Percentiles rank a stretch among this genome's conserved stretches.
These are phyloP conservation scores for Embidobia sp. DNA, from an alignment of 2,888 invertebrate species.

Conservation along the genomic window DNA sequence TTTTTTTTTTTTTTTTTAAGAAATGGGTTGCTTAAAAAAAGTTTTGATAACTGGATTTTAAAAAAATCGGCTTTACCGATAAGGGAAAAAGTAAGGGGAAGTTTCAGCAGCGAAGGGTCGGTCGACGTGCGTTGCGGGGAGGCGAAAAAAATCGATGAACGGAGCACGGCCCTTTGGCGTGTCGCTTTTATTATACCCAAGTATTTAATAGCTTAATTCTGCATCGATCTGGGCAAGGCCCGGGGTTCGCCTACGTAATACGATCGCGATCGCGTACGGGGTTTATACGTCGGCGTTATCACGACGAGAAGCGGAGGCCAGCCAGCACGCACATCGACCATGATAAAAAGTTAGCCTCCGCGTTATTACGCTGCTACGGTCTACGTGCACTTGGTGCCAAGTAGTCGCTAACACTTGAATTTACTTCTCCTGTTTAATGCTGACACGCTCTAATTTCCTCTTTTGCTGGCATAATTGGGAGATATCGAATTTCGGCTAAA, in stretches of 20 bases:
- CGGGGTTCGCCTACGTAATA: slow-evolving; percentile 59
- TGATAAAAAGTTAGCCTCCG: slow-evolving; percentile 64
- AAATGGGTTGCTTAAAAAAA: too few species aligned
- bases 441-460: slow-evolving; percentile 54
- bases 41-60: too few species aligned
- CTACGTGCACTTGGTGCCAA: slow-evolving; percentile 58
- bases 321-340: slow-evolving; percentile 60
- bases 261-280: slow-evolving; percentile 64
- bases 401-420: slow-evolving; percentile 59
- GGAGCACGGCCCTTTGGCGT: slow-evolving; percentile 57
- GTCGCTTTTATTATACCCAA: slow-evolving; percentile 64
- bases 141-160: slow-evolving; percentile 58
- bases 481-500: slow-evolving; percentile 42
- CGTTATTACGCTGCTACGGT: slow-evolving; percentile 52
- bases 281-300: slow-evolving; percentile 59
- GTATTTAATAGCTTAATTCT: slow-evolving; percentile 75
- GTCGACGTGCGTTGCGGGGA: too few species aligned
- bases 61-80: too few species aligned
- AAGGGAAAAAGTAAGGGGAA: too few species aligned
- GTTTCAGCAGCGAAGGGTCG: slow-evolving; percentile 5
- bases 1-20: too few species aligned
- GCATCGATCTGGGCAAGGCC: slow-evolving; percentile 69
- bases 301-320: slow-evolving; percentile 47
- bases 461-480: slow-evolving; percentile 48
- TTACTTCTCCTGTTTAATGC: slow-evolving; percentile 53